A percentile compares a stretch with the other conserved stretches of the same genome.
phyloP scores from a whole-genome alignment of 1,140 invertebrate genomes.

The Bombus sibiricus region DNA sequence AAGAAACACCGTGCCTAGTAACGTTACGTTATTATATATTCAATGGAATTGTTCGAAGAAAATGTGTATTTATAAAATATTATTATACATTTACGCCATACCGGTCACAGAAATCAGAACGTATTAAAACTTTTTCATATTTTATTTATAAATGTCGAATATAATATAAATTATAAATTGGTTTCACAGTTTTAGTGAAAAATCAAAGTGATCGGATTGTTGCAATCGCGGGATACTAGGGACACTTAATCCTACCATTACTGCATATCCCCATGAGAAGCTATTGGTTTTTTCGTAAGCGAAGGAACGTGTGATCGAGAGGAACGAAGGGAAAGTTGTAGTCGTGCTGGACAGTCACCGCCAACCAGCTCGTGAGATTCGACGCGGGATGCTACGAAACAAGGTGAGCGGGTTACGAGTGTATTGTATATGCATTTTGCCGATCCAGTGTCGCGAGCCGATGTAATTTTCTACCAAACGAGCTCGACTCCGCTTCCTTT shows the following conservation, averaged over 20 bases:
- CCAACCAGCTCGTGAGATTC: constrained; percentile 64
- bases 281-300: constrained; percentile 38
- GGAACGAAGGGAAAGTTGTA: constrained; percentile 56
- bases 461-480: constrained; percentile 38
- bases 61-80: too few relatives aligned
- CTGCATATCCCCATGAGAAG: constrained; percentile 24
- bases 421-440: constrained; percentile 39
- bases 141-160: neutral
- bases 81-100: too few relatives aligned
- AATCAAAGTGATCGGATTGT: neutral
- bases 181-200: constrained; percentile 8
- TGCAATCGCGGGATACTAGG: constrained; percentile 6
- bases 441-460: constrained; percentile 4
- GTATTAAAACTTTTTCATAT: neutral
- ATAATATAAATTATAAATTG: neutral
- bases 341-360: constrained; percentile 59
- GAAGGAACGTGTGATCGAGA: constrained; percentile 42
- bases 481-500: neutral
- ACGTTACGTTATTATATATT: neutral
- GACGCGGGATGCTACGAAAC: constrained; percentile 67
- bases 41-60: neutral
- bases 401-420: constrained; percentile 75
- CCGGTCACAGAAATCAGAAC: neutral
- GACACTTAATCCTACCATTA: constrained; percentile 41
- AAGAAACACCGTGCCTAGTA: neutral